phyloP scores from a whole-genome alignment of 2,888 invertebrate genomes.

The Meiosimyza platycephala region DNA sequence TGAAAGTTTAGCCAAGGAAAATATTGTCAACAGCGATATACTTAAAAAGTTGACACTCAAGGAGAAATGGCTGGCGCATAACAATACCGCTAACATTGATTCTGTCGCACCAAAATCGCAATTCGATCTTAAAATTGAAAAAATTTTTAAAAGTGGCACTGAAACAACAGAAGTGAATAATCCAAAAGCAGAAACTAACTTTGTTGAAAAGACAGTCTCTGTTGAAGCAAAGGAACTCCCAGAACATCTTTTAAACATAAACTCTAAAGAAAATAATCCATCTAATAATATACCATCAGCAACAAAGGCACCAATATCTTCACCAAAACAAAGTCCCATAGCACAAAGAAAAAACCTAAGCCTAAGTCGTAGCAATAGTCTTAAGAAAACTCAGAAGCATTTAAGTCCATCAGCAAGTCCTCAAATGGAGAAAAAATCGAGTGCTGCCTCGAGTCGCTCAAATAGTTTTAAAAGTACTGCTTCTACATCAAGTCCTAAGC shows the following conservation, averaged over 20 bases:
- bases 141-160: slow-evolving; percentile 29
- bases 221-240: too few species aligned
- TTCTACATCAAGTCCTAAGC: slow-evolving; percentile 39
- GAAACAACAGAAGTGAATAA: not conserved
- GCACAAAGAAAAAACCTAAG: slow-evolving; percentile 32
- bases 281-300: not conserved
- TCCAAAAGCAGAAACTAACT: not conserved
- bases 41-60: slow-evolving; percentile 65
- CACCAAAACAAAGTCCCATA: not conserved
- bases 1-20: slow-evolving; percentile 63
- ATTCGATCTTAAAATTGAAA: slow-evolving; percentile 57
- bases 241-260: too few species aligned
- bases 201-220: not conserved
- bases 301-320: not conserved
- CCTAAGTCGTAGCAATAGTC: slow-evolving; percentile 44
- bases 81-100: slow-evolving; percentile 46
- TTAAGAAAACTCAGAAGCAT: slow-evolving; percentile 34
- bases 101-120: slow-evolving; percentile 48
- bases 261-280: too few species aligned
- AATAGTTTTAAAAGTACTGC: slow-evolving; percentile 53
- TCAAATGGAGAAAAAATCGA: slow-evolving; percentile 45
- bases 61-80: slow-evolving; percentile 66
- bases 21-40: slow-evolving; percentile 65
- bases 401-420: slow-evolving; percentile 42
- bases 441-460: slow-evolving; percentile 46